These are phyloP conservation scores for Microplitis deprimator DNA, from an alignment of 2,888 invertebrate genomes.

Conservation along the genomic window DNA sequence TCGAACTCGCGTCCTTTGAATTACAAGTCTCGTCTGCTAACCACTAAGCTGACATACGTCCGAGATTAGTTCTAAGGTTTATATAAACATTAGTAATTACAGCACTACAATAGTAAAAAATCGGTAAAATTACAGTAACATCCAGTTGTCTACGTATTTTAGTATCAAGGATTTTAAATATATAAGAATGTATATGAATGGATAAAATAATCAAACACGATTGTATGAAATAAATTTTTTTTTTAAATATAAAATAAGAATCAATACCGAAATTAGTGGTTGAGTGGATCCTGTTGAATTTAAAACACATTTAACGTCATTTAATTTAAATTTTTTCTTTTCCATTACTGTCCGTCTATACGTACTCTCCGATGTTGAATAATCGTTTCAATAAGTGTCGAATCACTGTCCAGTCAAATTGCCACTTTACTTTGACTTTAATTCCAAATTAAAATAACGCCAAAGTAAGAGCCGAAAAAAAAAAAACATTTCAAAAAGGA, in stretches of 20 bases:
- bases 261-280: not conserved
- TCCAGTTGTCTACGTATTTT: too few species aligned
- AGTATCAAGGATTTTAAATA: too few species aligned
- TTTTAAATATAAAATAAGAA: not conserved
- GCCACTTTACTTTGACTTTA: constrained; percentile 5
- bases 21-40: too few species aligned
- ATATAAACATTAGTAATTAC: too few species aligned
- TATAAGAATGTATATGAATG: too few species aligned
- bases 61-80: too few species aligned
- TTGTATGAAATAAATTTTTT: too few species aligned
- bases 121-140: too few species aligned
- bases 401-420: constrained; percentile 16
- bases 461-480: not conserved
- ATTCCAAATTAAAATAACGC: not conserved
- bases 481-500: not conserved
- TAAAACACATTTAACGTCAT: not conserved
- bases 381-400: constrained; percentile 22
- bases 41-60: too few species aligned
- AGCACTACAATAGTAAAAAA: too few species aligned
- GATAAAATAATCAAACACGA: too few species aligned
- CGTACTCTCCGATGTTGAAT: not conserved
- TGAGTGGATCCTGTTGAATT: not conserved
- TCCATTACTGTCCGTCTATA: not conserved
- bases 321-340: not conserved
- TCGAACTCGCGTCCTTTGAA: too few species aligned